These are phyloP conservation scores for Percopsis omiscomaycus DNA, from an alignment of 2,797 vertebrate genomes.

Conservation along the genomic window DNA sequence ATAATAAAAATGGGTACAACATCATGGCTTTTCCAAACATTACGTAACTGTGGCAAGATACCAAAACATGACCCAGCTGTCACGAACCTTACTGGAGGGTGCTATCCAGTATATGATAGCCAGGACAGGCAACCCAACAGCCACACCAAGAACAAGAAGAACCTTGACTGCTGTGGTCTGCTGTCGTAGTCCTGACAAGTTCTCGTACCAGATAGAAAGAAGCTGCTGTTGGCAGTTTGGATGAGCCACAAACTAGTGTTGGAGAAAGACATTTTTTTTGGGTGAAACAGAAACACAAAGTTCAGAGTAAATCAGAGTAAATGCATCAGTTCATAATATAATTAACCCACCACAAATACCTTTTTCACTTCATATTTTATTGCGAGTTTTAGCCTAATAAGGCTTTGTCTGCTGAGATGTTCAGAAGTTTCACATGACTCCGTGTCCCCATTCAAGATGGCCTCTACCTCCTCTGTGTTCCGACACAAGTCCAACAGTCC, in stretches of 20 bases:
- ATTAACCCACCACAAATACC: constrained; percentile 71
- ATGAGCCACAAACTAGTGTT: constrained; percentile 91
- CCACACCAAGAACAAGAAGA: constrained; percentile 89
- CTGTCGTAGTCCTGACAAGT: constrained; percentile 88
- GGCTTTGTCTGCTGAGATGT: constrained; percentile 77
- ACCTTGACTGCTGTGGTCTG: constrained; percentile 89
- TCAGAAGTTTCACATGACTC: constrained; percentile 69
- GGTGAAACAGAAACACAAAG: background rate
- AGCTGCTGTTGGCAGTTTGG: constrained; percentile 98
- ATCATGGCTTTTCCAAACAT: background rate
- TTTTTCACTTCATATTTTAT: constrained; percentile 98
- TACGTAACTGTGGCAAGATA: background rate
- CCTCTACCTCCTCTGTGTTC: constrained; percentile 94
- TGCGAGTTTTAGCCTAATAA: constrained; percentile 92
- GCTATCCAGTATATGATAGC: constrained; percentile 90
- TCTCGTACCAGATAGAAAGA: constrained; percentile 97
- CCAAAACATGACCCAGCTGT: background rate
- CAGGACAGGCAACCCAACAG: constrained; percentile 86
- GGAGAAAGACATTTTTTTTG: background rate
- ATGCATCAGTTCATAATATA: background rate
- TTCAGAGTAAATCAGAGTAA: background rate
- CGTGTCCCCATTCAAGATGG: constrained; percentile 88
- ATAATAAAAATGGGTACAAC: background rate
- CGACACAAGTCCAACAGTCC: constrained; percentile 94
- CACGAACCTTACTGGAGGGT: constrained; percentile 94